A percentile compares a stretch with the other conserved stretches of the same genome.
phyloP scores from a whole-genome alignment of 2,797 vertebrate species.

The Phalanger gymnotis region DNA sequence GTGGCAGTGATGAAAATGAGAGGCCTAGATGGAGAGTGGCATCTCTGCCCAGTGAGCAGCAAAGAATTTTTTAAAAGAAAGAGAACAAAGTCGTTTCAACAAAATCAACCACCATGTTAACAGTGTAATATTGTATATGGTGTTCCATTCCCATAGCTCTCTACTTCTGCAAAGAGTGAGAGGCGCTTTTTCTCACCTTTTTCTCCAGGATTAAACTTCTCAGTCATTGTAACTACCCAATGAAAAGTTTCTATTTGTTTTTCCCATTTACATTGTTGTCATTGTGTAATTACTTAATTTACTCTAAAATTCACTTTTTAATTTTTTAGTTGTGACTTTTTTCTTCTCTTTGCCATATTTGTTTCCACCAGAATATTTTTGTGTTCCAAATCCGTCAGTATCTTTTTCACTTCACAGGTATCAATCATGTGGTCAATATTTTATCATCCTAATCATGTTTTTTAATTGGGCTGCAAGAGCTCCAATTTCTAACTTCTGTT shows the following conservation, averaged over 20 bases:
- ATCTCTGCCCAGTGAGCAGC: neutral
- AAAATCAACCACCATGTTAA: neutral
- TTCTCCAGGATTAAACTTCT: neutral
- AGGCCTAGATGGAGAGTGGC: too few species aligned
- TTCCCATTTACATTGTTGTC: neutral
- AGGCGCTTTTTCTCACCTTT: neutral
- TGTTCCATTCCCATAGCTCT: neutral
- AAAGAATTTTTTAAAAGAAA: neutral
- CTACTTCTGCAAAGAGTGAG: neutral
- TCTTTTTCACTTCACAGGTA: neutral
- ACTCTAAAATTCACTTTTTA: neutral
- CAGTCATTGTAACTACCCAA: neutral
- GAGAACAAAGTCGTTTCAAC: neutral
- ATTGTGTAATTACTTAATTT: neutral
- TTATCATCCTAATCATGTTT: neutral
- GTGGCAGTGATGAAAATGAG: neutral
- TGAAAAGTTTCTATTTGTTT: neutral
- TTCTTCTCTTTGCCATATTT: neutral
- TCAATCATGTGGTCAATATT: neutral
- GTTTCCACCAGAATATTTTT: neutral
- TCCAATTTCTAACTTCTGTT: neutral
- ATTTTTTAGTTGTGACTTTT: neutral
- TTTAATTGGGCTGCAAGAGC: neutral
- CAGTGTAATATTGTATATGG: neutral
- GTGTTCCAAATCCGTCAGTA: neutral